Conservation (phyloP, 2,888 invertebrate genomes). For the Mayetiola destructor region DNA sequence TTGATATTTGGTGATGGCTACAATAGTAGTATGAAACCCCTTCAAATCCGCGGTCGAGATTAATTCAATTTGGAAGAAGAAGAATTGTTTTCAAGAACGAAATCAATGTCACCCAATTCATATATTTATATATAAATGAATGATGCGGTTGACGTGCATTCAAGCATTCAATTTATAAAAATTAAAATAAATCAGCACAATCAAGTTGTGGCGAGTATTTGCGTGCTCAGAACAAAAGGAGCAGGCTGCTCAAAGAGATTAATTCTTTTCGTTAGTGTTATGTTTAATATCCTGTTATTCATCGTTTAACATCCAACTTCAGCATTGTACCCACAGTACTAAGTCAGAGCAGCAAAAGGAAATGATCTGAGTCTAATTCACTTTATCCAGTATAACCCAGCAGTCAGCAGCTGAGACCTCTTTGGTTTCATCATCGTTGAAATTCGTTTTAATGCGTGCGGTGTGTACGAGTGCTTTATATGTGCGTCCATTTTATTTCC, state of each 20-base stretch:
- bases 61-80: too few relatives aligned
- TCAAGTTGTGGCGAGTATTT: too few relatives aligned
- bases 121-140: too few relatives aligned
- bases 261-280: neutral
- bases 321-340: neutral
- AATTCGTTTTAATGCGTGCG: constrained; percentile 9
- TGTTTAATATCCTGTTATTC: too few relatives aligned
- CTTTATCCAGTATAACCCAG: neutral
- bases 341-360: neutral
- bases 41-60: too few relatives aligned
- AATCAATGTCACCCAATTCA: neutral
- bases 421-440: constrained; percentile 2
- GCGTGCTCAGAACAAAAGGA: too few relatives aligned
- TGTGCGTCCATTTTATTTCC: too few relatives aligned
- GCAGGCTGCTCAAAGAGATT: too few relatives aligned
- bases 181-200: constrained; percentile 10
- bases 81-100: too few relatives aligned
- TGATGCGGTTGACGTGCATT: neutral
- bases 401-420: neutral
- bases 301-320: neutral
- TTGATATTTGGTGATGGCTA: too few relatives aligned
- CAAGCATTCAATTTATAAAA: neutral
- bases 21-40: too few relatives aligned
- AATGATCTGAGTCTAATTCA: neutral
- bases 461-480: too few relatives aligned